These are phyloP conservation scores for Aptenodytes patagonicus DNA, from an alignment of 2,113 vertebrate genomes.

Conservation along the genomic window DNA sequence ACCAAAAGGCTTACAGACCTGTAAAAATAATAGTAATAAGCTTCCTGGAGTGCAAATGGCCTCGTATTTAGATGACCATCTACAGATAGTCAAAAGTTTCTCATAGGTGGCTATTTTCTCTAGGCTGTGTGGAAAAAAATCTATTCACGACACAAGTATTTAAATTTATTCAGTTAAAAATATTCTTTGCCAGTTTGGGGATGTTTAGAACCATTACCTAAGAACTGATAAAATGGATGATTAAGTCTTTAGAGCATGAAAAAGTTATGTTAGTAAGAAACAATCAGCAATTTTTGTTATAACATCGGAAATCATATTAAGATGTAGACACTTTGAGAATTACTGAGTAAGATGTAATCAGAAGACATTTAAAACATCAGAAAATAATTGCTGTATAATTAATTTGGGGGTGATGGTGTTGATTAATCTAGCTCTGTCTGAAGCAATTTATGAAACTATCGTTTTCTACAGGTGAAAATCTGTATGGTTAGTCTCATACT, in stretches of 20 bases:
- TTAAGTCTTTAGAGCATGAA: conserved; percentile 21
- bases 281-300: conserved; percentile 56
- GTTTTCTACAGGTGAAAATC: conserved; percentile 38
- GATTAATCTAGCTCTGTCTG: conserved; percentile 48
- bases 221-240: background rate
- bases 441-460: conserved; percentile 26
- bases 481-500: background rate
- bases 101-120: background rate
- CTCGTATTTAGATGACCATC: background rate
- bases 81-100: background rate
- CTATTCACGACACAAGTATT: background rate
- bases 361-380: conserved; percentile 66
- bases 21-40: background rate
- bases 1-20: background rate
- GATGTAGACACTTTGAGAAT: conserved; percentile 51
- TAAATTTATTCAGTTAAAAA: background rate
- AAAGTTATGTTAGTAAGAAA: conserved; percentile 38
- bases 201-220: background rate
- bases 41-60: background rate
- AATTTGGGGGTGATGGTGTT: conserved; percentile 50
- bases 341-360: conserved; percentile 61
- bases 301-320: conserved; percentile 62
- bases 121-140: background rate
- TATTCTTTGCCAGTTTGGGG: background rate
- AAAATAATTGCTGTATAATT: conserved; percentile 68